Conservation (phyloP, 2,113 vertebrate genomes). For the Neodontobutis hainanensis region DNA sequence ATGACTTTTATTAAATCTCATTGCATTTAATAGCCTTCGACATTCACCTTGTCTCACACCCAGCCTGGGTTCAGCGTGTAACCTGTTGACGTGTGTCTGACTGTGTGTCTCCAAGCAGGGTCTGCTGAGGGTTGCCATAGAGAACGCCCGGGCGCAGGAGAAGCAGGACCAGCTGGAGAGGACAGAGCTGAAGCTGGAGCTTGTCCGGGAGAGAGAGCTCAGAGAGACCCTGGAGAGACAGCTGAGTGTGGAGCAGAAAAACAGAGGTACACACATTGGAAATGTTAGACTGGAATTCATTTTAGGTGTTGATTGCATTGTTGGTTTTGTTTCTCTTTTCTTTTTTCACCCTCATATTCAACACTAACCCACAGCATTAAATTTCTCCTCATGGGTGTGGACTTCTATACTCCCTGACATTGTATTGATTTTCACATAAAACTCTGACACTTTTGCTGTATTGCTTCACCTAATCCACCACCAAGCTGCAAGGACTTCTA, state of each 20-base stretch:
- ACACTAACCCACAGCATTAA: conserved; percentile 11
- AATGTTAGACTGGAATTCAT: conserved; percentile 3
- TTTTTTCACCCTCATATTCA: neutral
- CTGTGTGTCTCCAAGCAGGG: conserved; percentile 85
- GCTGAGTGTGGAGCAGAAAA: conserved; percentile 96
- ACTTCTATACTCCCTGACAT: conserved; percentile 23
- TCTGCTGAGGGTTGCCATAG: conserved; percentile 97
- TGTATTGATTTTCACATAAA: conserved; percentile 22
- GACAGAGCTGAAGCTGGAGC: conserved; percentile 98
- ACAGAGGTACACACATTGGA: conserved; percentile 84
- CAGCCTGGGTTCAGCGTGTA: conserved; percentile 40
- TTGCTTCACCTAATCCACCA: conserved; percentile 47
- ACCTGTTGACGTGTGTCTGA: conserved; percentile 61
- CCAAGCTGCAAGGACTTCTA: conserved; percentile 42
- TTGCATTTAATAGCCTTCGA: neutral
- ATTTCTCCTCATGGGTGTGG: conserved; percentile 14
- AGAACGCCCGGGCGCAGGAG: conserved; percentile 96
- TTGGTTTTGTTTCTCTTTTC: neutral
- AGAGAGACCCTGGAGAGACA: conserved; percentile 97
- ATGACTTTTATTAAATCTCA: neutral
- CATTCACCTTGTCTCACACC: neutral
- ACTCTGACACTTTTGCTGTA: conserved; percentile 25
- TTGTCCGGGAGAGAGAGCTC: conserved; percentile 94
- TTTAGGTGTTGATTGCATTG: conserved; percentile 9
- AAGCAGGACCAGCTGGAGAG: conserved; percentile 98